These are phyloP conservation scores for Syngnathoides biaculeatus DNA, from an alignment of 2,113 vertebrate species.

Conservation along the genomic window DNA sequence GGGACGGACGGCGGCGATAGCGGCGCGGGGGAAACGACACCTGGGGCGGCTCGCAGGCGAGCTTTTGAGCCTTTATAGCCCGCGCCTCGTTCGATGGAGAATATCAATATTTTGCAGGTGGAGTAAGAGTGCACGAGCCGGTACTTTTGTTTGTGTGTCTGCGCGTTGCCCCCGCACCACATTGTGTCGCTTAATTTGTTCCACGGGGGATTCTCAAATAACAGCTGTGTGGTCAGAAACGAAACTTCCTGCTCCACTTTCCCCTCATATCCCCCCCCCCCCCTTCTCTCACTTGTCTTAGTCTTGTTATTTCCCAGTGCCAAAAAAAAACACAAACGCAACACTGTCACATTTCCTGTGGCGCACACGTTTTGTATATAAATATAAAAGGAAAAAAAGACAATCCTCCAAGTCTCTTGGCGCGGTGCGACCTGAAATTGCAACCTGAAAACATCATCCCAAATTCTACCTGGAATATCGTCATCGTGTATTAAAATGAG, in stretches of 20 bases:
- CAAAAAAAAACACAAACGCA: neutral
- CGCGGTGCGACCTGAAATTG: neutral
- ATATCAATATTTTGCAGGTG: conserved; percentile 9
- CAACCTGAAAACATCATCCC: neutral
- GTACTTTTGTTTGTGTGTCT: conserved; percentile 28
- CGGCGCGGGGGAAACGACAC: neutral
- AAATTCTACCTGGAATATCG: neutral
- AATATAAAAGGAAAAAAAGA: conserved; percentile 3
- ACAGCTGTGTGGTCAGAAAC: conserved; percentile 54
- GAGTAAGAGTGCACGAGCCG: conserved; percentile 1
- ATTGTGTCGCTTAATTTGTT: conserved; percentile 58
- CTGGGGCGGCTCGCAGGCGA: neutral
- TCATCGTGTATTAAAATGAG: neutral
- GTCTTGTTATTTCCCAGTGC: conserved; percentile 2
- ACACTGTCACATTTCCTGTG: neutral
- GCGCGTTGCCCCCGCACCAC: conserved; percentile 39
- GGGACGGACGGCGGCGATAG: conserved; percentile 45
- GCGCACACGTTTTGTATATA: neutral
- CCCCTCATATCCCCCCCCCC: neutral
- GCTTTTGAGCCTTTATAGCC: conserved; percentile 5
- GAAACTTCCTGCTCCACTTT: conserved; percentile 49
- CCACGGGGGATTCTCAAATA: conserved; percentile 54
- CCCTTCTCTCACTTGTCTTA: conserved; percentile 12
- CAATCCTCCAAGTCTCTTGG: neutral
- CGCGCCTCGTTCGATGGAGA: neutral